Conservation (phyloP, 2,113 vertebrate genomes). For the Solenodon paradoxus region DNA sequence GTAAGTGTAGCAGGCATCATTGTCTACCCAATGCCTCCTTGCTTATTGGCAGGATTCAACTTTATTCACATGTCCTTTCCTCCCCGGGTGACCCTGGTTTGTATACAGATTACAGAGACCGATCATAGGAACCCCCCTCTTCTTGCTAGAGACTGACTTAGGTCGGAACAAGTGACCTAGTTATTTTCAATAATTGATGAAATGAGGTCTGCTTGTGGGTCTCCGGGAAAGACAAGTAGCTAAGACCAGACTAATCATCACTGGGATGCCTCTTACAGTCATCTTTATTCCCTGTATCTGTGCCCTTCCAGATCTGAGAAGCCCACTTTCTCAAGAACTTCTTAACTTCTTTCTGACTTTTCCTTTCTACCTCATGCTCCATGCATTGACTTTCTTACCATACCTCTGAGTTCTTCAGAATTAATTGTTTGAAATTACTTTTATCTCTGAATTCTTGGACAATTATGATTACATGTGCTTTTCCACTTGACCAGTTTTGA, state of each 20-base stretch:
- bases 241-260: neutral
- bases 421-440: neutral
- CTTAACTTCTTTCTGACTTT: neutral
- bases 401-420: neutral
- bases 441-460: neutral
- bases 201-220: neutral
- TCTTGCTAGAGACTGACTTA: neutral
- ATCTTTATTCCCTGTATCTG: neutral
- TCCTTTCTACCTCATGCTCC: no score
- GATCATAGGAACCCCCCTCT: neutral
- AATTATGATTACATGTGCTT: neutral
- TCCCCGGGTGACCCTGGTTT: neutral
- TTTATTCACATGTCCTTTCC: neutral
- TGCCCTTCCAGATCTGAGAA: neutral
- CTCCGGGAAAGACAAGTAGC: neutral
- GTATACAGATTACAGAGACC: neutral
- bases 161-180: neutral
- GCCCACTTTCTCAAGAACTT: neutral
- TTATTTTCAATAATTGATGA: neutral
- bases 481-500: neutral
- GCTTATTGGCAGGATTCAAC: neutral
- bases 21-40: neutral
- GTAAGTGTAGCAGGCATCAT: neutral
- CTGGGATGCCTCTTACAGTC: neutral
- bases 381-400: neutral